Conservation (phyloP, 2,888 invertebrate genomes). For the Cremastobaeus sp. region DNA sequence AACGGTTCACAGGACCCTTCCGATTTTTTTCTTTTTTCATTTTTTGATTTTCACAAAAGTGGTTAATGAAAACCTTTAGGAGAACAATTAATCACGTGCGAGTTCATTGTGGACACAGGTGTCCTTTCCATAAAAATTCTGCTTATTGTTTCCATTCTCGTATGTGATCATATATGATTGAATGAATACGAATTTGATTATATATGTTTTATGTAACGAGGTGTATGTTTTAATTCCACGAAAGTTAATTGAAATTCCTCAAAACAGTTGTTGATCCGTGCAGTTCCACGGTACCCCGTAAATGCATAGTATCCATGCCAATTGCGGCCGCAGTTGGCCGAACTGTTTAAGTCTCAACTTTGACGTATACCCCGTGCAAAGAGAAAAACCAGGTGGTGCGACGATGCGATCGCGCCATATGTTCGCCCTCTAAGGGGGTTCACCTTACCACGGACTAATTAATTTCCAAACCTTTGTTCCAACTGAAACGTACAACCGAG, state of each 20-base stretch:
- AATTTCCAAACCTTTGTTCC: slow-evolving; percentile 76
- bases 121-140: too few relatives aligned
- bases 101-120: too few relatives aligned
- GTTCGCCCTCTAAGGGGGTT: slow-evolving; percentile 71
- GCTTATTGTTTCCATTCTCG: too few relatives aligned
- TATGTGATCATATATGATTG: neutral
- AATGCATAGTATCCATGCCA: slow-evolving; percentile 24
- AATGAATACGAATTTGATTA: too few relatives aligned
- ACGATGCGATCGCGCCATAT: slow-evolving; percentile 77
- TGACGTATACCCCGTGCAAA: slow-evolving; percentile 53
- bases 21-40: too few relatives aligned
- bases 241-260: neutral
- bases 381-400: slow-evolving; percentile 68
- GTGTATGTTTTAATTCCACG: too few relatives aligned
- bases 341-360: slow-evolving; percentile 29
- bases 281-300: slow-evolving; percentile 18
- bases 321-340: slow-evolving; percentile 51
- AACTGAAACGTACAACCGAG: slow-evolving; percentile 69
- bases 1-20: too few relatives aligned
- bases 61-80: too few relatives aligned
- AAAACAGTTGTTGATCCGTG: slow-evolving; percentile 12
- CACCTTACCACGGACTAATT: slow-evolving; percentile 72
- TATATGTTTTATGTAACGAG: too few relatives aligned
- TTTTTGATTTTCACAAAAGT: too few relatives aligned
- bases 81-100: too few relatives aligned